Percentiles rank a stretch among this genome's conserved stretches.
These are phyloP conservation scores for Siphamia tubifer DNA, from an alignment of 2,113 vertebrate genomes.

Conservation along the genomic window DNA sequence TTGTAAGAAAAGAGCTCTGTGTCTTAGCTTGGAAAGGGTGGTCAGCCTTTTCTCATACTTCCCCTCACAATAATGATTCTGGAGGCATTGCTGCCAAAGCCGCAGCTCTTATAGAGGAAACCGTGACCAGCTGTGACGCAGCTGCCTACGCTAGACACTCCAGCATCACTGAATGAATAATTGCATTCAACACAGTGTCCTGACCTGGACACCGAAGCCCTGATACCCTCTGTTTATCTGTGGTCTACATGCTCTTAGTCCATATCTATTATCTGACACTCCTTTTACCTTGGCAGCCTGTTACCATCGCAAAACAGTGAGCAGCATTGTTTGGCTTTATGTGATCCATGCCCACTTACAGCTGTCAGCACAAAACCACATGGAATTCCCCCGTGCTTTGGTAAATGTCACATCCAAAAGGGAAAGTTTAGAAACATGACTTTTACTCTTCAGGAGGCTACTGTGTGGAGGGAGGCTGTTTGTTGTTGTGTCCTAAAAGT, in stretches of 20 bases:
- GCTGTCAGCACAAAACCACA: slow-evolving; percentile 60
- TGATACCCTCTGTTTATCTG: background rate
- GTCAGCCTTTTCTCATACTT: slow-evolving; percentile 29
- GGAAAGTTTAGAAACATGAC: slow-evolving; percentile 22
- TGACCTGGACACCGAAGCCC: background rate
- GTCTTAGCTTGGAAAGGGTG: slow-evolving; percentile 29
- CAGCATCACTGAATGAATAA: slow-evolving; percentile 24
- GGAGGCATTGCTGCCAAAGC: slow-evolving; percentile 51
- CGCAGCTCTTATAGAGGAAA: slow-evolving; percentile 59
- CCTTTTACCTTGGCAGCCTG: slow-evolving; percentile 8
- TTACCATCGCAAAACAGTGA: slow-evolving; percentile 35
- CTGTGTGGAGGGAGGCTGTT: slow-evolving; percentile 15
- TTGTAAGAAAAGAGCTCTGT: slow-evolving; percentile 31
- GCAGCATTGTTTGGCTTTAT: slow-evolving; percentile 40
- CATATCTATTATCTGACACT: slow-evolving; percentile 17
- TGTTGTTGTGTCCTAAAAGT: slow-evolving; percentile 26
- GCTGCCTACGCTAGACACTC: slow-evolving; percentile 53
- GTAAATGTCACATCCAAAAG: slow-evolving; percentile 45
- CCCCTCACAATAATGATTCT: slow-evolving; percentile 34
- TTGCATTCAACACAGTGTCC: background rate
- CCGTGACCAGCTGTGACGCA: slow-evolving; percentile 62
- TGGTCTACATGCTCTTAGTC: background rate
- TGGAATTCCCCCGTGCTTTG: slow-evolving; percentile 63
- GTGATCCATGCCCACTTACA: slow-evolving; percentile 45
- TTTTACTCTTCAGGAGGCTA: slow-evolving; percentile 12